A percentile compares a stretch with the other conserved stretches of the same genome.
Conservation (phyloP, 2,797 vertebrate genomes). For the Lepus oiostolus region DNA sequence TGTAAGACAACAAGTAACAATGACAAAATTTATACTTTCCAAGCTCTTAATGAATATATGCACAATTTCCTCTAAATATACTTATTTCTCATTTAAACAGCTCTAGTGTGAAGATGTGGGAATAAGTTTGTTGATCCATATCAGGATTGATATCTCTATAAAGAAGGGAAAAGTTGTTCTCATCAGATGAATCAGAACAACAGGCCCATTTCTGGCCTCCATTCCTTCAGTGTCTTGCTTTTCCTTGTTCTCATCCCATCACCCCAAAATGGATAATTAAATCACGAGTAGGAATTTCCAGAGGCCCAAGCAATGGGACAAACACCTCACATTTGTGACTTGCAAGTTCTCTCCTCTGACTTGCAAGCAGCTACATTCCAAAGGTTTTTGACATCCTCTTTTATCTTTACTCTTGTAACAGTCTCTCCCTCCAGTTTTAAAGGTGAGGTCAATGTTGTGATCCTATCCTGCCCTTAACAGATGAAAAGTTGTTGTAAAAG, state of each 20-base stretch:
- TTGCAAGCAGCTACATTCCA: not conserved
- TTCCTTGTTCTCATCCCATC: not conserved
- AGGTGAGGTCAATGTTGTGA: not conserved
- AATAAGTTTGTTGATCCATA: not conserved
- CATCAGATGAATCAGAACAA: not conserved
- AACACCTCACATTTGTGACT: not conserved
- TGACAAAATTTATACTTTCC: not conserved
- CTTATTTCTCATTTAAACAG: not conserved
- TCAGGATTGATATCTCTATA: not conserved
- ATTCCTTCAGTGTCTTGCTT: not conserved
- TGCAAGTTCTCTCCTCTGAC: not conserved
- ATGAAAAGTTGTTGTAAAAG: not conserved
- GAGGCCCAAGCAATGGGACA: not conserved
- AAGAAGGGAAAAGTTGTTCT: not conserved
- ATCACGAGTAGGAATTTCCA: not conserved
- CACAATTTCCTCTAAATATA: not conserved
- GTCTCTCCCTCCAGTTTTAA: not conserved
- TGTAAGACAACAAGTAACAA: not conserved
- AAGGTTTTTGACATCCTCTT: not conserved
- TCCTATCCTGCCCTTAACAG: not conserved
- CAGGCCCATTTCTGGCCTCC: fast-evolving
- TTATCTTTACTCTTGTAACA: not conserved
- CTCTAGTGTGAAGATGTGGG: not conserved
- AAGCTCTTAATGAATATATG: not conserved
- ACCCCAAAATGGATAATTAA: not conserved